A percentile compares a stretch with the other conserved stretches of the same genome.
phyloP scores from a whole-genome alignment of 2,797 vertebrate species.

The Caiman crocodilus region DNA sequence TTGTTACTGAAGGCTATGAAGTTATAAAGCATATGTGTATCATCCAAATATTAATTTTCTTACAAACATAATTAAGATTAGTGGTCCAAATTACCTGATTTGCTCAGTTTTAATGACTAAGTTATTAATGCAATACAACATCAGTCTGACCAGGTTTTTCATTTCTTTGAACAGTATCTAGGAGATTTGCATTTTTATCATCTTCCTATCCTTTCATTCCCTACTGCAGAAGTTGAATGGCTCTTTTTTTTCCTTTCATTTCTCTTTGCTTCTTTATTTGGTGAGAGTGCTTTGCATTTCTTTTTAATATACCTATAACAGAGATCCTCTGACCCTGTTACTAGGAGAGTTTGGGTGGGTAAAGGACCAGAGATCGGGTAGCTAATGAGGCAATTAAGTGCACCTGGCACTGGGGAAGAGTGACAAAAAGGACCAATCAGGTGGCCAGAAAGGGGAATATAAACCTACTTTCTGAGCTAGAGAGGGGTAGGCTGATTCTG shows the following conservation, averaged over 20 bases:
- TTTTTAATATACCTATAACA: not conserved
- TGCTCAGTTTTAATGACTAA: not conserved
- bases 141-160: not conserved
- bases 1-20: conserved; percentile 18
- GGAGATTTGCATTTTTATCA: conserved; percentile 18
- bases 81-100: not conserved
- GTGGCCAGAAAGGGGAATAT: too few species aligned
- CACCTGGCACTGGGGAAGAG: too few species aligned
- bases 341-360: too few species aligned
- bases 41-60: conserved; percentile 22
- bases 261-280: not conserved
- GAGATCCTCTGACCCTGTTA: too few species aligned
- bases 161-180: not conserved
- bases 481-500: too few species aligned
- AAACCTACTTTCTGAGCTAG: too few species aligned
- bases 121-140: not conserved
- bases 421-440: too few species aligned
- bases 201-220: not conserved
- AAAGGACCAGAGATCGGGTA: too few species aligned
- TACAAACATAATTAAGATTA: not conserved
- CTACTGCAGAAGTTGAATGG: not conserved
- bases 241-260: not conserved
- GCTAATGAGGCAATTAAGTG: too few species aligned
- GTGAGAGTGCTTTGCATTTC: not conserved
- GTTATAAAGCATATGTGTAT: not conserved